Evolutionary conservation across 1,140 invertebrate species (phyloP).

Genomic region (Panagrolaimus sp.): DNA sequence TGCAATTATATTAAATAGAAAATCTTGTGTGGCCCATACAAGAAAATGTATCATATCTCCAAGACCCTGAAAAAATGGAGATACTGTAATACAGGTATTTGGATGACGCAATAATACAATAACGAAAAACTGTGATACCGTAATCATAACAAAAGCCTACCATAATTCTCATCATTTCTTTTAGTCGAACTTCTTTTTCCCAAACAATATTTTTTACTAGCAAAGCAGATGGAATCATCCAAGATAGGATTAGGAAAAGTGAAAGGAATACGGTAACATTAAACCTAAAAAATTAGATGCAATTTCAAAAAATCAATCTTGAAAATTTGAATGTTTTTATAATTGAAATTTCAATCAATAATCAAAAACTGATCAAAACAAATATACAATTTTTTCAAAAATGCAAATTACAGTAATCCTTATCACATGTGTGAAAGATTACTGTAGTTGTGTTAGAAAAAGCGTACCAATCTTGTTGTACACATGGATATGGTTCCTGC

Average conservation of each 20-base stretch:
- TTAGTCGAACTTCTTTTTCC: constrained; percentile 68
- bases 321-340: too few relatives aligned
- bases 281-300: constrained; percentile 21
- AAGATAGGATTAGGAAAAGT: constrained; percentile 63
- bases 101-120: too few relatives aligned
- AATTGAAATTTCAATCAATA: too few relatives aligned
- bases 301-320: too few relatives aligned
- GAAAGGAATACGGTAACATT: constrained; percentile 62
- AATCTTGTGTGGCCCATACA: constrained; percentile 64
- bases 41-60: constrained; percentile 64
- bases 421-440: too few relatives aligned
- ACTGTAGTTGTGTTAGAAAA: too few relatives aligned
- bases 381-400: too few relatives aligned
- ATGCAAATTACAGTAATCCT: too few relatives aligned
- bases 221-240: constrained; percentile 71
- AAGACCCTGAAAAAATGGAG: constrained; percentile 60
- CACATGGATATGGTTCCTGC: constrained; percentile 52
- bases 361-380: too few relatives aligned
- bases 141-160: too few relatives aligned
- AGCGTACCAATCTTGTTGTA: constrained; percentile 33
- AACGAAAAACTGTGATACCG: too few relatives aligned
- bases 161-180: constrained; percentile 62
- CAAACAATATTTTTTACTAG: constrained; percentile 71
- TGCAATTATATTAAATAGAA: constrained; percentile 57
- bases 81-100: too few relatives aligned